Evolutionary conservation across 2,888 invertebrate genomes (phyloP), one percentile per base, ranked within the genome.

Genomic region (Pardosa pseudoannulata): DNA sequence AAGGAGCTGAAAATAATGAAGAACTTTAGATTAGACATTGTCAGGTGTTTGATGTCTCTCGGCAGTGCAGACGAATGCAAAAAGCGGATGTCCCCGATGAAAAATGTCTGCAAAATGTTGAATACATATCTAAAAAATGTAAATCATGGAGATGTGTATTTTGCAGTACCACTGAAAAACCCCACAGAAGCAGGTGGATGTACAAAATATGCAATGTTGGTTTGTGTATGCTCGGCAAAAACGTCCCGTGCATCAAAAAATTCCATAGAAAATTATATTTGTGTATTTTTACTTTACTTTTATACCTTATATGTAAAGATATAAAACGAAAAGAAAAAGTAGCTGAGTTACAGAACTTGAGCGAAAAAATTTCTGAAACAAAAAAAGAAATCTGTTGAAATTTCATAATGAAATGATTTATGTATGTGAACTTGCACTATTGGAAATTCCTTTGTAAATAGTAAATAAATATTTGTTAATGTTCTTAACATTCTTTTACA

Each of bases 101-200:
- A 16, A 32, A 32, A 29, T 5, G 56, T 6, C 19, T 32, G 0
- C 5, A 67, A n/a, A 67, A 67, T 67, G 32, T 31, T 11, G n/a
- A 67, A 7, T n/a, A 67, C n/a, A 31, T 67, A n/a, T 32, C 65
- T 3, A 16, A 31, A 31, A 41, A 41, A 23, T 70, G 70, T 13
- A 39, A 41, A 27, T 39, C 39, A 28, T 23, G 39, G 27, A 36
- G 70, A 39, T 70, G 39, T 23, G 41, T 9, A 1, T 41, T 27
- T 70, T 70, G 70, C 32, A 70, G 70, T 36, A 70, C 70, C 1
- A 70, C 23, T 0, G 9, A 36, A 13, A 70, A 70, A 36, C 19
- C 32, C 32, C 67, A 68, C 32, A 68, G 67, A 32, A 32, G 0
- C 16, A 1, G 67, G 19, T 32, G 32, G 32, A 68, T 68, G 67